Percentiles rank a stretch among this genome's conserved stretches.
phyloP scores from a whole-genome alignment of 2,113 vertebrate species.

The Colaptes auratus region DNA sequence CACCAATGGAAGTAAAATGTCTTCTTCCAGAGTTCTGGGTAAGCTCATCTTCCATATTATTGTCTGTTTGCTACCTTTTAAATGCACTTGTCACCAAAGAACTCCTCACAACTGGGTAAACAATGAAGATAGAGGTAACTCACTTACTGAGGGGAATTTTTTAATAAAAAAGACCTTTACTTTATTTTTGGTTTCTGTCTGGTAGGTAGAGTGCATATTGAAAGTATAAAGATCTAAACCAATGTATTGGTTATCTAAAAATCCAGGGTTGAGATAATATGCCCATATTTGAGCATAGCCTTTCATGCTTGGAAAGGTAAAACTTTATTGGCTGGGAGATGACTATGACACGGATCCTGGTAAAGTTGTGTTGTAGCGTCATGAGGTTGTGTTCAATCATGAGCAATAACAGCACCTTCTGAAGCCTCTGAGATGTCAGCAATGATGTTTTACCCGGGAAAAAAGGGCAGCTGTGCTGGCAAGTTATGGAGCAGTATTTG shows the following conservation, averaged over 20 bases:
- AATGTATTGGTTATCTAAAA: background rate
- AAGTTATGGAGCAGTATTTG: background rate
- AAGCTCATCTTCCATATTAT: background rate
- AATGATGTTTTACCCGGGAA: background rate
- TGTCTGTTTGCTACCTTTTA: background rate
- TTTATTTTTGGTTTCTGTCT: background rate
- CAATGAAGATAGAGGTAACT: background rate
- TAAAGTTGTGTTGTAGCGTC: background rate
- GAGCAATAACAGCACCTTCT: background rate
- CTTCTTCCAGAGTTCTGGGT: slow-evolving; percentile 44
- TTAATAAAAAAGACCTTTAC: background rate
- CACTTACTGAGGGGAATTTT: background rate
- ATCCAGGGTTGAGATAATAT: background rate
- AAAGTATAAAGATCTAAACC: background rate
- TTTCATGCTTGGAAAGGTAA: background rate
- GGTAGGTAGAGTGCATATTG: background rate
- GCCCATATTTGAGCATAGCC: background rate
- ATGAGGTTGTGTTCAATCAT: fast-evolving
- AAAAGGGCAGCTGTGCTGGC: background rate
- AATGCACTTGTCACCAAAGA: background rate
- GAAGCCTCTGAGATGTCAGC: background rate
- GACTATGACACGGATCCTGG: fast-evolving
- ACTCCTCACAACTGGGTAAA: background rate
- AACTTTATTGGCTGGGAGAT: background rate
- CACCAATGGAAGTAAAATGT: slow-evolving; percentile 59